Conservation (phyloP, 1,140 invertebrate species). For the Episyrphus balteatus region DNA sequence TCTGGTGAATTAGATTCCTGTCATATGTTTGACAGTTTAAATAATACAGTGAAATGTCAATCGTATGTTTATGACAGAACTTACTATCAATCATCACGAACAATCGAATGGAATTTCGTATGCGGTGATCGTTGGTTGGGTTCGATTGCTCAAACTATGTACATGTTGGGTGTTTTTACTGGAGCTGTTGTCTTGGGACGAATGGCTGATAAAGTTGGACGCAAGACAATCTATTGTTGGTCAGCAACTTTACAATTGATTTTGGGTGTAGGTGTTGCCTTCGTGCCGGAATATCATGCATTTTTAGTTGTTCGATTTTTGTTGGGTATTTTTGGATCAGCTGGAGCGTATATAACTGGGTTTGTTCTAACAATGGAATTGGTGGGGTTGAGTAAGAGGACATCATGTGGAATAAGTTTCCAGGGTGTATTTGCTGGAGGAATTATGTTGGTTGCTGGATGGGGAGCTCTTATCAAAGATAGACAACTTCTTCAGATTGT, state of each 20-base stretch:
- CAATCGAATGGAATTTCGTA: slow-evolving; percentile 76
- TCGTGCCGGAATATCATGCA: slow-evolving; percentile 60
- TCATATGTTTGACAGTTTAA: slow-evolving; percentile 39
- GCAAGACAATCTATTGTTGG: slow-evolving; percentile 69
- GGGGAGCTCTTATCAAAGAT: slow-evolving; percentile 69
- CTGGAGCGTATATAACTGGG: slow-evolving; percentile 70
- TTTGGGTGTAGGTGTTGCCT: slow-evolving; percentile 58
- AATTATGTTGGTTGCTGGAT: slow-evolving; percentile 69
- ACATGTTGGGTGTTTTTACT: slow-evolving; percentile 83
- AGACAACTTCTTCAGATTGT: slow-evolving; percentile 62
- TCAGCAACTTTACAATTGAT: slow-evolving; percentile 59
- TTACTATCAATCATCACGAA: slow-evolving; percentile 56
- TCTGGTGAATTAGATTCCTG: slow-evolving; percentile 46
- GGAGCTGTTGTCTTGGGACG: slow-evolving; percentile 76
- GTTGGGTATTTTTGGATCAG: slow-evolving; percentile 71
- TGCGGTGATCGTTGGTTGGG: slow-evolving; percentile 72
- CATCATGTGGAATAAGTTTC: slow-evolving; percentile 69
- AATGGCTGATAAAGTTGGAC: slow-evolving; percentile 75
- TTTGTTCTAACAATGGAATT: slow-evolving; percentile 83
- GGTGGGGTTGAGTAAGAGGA: slow-evolving; percentile 68
- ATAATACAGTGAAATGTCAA: slow-evolving; percentile 42
- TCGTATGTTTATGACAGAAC: slow-evolving; percentile 60
- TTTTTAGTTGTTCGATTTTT: slow-evolving; percentile 60
- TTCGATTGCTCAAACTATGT: slow-evolving; percentile 63
- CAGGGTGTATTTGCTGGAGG: slow-evolving; percentile 70